phyloP scores from a whole-genome alignment of 1,140 invertebrate species.

The Euwallacea fornicatus region DNA sequence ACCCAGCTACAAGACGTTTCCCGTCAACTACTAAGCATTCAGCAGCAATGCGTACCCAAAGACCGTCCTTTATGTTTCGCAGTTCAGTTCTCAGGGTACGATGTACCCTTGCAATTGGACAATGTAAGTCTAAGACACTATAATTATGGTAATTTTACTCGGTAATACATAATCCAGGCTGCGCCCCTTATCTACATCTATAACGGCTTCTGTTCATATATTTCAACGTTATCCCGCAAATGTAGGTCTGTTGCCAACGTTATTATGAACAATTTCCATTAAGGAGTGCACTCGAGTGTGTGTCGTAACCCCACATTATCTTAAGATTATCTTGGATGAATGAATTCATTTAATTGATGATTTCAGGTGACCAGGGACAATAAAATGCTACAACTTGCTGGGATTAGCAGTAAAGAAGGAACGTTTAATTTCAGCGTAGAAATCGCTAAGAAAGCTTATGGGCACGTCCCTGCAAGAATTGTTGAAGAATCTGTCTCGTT shows the following conservation, averaged over 20 bases:
- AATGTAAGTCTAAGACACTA: conserved; percentile 42
- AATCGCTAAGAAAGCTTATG: conserved; percentile 35
- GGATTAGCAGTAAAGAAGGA: conserved; percentile 27
- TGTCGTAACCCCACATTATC: neutral
- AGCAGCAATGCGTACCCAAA: conserved; percentile 60
- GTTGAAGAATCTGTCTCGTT: conserved; percentile 36
- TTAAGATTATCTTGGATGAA: neutral
- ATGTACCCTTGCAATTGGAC: conserved; percentile 40
- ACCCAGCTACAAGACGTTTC: conserved; percentile 56
- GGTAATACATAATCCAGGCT: conserved; percentile 40
- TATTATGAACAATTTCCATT: conserved; percentile 25
- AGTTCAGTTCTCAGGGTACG: conserved; percentile 63
- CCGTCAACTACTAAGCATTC: conserved; percentile 60
- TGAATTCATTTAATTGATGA: conserved; percentile 26
- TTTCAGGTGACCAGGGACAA: conserved; percentile 29
- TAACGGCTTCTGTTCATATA: conserved; percentile 39
- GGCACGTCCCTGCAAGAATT: conserved; percentile 38
- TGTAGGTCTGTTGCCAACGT: conserved; percentile 12
- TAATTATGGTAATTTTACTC: conserved; percentile 32
- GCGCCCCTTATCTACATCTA: conserved; percentile 39
- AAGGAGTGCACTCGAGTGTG: conserved; percentile 16
- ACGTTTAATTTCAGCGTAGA: conserved; percentile 41
- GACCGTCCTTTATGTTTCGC: conserved; percentile 68
- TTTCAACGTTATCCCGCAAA: conserved; percentile 37
- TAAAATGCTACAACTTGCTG: conserved; percentile 40